phyloP scores from a whole-genome alignment of 1,140 invertebrate genomes.

The Acromyrmex echinatior region DNA sequence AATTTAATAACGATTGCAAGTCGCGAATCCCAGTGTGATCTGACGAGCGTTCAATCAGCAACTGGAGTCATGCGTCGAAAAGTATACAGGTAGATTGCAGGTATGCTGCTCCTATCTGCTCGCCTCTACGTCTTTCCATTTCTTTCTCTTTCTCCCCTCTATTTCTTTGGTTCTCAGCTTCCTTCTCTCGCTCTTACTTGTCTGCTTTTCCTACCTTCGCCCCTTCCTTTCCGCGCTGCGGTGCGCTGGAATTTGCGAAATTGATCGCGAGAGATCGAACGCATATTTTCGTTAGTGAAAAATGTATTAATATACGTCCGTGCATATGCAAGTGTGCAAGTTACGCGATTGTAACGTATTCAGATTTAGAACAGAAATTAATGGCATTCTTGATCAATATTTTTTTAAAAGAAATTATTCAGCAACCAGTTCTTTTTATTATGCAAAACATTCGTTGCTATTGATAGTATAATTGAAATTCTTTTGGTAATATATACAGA shows the following conservation, averaged over 20 bases:
- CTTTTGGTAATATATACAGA: neutral
- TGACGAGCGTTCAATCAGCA: conserved; percentile 81
- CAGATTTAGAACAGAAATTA: conserved; percentile 4
- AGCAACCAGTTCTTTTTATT: neutral
- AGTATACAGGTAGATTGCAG: conserved; percentile 75
- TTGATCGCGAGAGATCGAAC: conserved; percentile 62
- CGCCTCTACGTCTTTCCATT: conserved; percentile 68
- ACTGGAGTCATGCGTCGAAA: conserved; percentile 78
- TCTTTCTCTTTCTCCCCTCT: conserved; percentile 66
- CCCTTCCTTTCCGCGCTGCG: neutral
- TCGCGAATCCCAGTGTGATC: conserved; percentile 53
- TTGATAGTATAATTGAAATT: neutral
- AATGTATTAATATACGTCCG: conserved; percentile 40
- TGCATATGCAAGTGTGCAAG: neutral
- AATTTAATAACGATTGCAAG: neutral
- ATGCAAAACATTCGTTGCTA: neutral
- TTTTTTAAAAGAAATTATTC: neutral
- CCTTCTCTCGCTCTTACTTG: conserved; percentile 29
- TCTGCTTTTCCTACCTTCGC: conserved; percentile 29
- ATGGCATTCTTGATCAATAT: neutral
- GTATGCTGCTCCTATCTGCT: conserved; percentile 52
- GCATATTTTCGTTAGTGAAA: conserved; percentile 17
- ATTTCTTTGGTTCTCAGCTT: conserved; percentile 29
- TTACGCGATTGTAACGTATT: conserved; percentile 19
- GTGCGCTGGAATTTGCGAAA: conserved; percentile 34